Evolutionary conservation across 2,113 vertebrate species (phyloP).

Genomic region (Cinclus mexicanus): DNA sequence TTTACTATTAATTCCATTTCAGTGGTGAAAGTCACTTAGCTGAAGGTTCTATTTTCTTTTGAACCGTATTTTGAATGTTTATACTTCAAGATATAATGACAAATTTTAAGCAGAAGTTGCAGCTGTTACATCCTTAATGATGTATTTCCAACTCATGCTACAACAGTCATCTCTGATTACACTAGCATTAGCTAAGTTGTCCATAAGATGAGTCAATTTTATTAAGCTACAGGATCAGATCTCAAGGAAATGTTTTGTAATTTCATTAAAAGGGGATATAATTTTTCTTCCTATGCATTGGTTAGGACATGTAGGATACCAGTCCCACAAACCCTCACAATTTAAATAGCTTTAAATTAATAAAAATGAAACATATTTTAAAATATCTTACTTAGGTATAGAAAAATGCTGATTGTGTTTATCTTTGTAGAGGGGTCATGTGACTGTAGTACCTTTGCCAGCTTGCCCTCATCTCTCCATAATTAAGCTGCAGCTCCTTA

Average conservation of each 20-base stretch:
- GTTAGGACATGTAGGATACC: background rate
- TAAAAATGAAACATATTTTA: background rate
- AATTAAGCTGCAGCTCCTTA: background rate
- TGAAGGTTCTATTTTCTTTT: background rate
- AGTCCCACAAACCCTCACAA: background rate
- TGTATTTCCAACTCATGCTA: background rate
- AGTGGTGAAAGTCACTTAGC: background rate
- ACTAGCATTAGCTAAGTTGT: conserved; percentile 48
- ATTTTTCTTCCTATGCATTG: background rate
- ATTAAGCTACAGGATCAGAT: conserved; percentile 55
- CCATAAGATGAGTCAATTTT: conserved; percentile 27
- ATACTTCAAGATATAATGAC: background rate
- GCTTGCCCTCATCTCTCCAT: background rate
- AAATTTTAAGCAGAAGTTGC: background rate
- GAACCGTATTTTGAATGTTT: background rate
- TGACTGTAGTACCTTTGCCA: background rate
- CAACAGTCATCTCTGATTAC: conserved; percentile 37
- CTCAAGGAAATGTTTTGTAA: conserved; percentile 52
- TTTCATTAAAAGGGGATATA: conserved; percentile 39
- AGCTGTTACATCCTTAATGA: background rate
- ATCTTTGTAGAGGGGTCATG: background rate
- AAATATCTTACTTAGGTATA: background rate
- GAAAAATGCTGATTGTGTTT: background rate
- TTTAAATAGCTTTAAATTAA: background rate
- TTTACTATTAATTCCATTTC: background rate